Percentiles rank a stretch among this genome's conserved stretches.
Conservation (phyloP, 2,888 invertebrate genomes). For the Villa cingulata region DNA sequence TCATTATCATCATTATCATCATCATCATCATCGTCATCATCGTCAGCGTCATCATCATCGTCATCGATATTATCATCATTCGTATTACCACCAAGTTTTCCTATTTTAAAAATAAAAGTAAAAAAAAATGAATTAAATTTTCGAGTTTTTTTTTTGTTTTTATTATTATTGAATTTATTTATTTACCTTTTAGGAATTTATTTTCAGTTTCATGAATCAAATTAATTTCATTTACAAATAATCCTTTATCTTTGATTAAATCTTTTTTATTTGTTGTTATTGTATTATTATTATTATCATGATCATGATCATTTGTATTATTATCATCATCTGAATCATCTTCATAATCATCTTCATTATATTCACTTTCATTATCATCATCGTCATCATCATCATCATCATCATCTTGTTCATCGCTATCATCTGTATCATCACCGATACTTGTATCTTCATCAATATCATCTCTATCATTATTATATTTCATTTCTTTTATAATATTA, state of each 20-base stretch:
- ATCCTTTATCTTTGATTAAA: constrained; percentile 22
- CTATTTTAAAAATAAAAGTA: constrained; percentile 12
- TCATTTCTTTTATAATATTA: not conserved
- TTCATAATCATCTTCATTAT: constrained; percentile 4
- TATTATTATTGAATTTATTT: not conserved
- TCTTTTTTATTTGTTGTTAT: too few species aligned
- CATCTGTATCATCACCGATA: constrained; percentile 21
- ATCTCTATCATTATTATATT: constrained; percentile 26
- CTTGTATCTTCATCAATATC: constrained; percentile 34
- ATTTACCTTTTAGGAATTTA: constrained; percentile 28
- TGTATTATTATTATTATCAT: constrained; percentile 8
- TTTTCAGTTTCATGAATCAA: constrained; percentile 27
- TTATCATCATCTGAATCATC: constrained; percentile 8
- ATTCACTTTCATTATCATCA: constrained; percentile 4
- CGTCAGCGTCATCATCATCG: constrained; percentile 25
- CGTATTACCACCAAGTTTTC: constrained; percentile 20
- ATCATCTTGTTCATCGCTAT: constrained; percentile 16
- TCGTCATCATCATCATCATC: constrained; percentile 16
- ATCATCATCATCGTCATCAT: constrained; percentile 23
- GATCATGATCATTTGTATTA: too few species aligned
- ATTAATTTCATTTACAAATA: constrained; percentile 28
- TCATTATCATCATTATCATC: constrained; percentile 18
- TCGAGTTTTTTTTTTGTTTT: not conserved
- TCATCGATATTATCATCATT: constrained; percentile 19
- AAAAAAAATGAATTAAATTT: not conserved